phyloP scores from a whole-genome alignment of 2,797 vertebrate species.

The Diceros bicornis region DNA sequence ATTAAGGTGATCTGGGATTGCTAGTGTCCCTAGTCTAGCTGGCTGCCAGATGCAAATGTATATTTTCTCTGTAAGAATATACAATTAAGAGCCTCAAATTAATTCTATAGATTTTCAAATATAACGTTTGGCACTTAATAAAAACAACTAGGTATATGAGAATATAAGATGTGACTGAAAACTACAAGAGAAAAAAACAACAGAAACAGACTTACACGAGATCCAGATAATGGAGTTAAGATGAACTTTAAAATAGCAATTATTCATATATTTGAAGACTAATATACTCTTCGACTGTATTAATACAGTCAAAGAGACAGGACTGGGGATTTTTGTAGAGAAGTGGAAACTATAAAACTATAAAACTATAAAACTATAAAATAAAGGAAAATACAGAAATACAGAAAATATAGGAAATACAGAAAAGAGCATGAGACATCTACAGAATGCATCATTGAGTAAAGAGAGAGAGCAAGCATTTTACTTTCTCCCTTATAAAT shows the following conservation, averaged over 20 bases:
- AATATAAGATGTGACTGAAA: conserved; percentile 48
- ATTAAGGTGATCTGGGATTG: neutral
- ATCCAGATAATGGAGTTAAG: neutral
- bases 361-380: too few relatives aligned
- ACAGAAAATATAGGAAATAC: neutral
- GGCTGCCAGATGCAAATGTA: neutral
- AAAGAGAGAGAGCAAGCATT: neutral
- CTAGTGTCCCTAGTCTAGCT: neutral
- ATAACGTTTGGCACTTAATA: neutral
- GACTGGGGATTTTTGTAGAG: neutral
- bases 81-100: neutral
- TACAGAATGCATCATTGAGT: neutral
- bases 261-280: neutral
- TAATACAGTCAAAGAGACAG: too few relatives aligned
- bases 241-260: conserved; percentile 23
- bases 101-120: conserved; percentile 7
- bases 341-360: neutral
- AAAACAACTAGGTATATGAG: neutral
- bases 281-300: too few relatives aligned
- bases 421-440: neutral
- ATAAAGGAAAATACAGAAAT: too few relatives aligned
- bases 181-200: neutral
- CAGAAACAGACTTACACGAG: neutral
- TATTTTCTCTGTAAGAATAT: neutral
- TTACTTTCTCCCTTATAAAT: neutral